Evolutionary conservation across 2,113 vertebrate species (phyloP).

Genomic region (Boulengeromyrus knoepffleri): DNA sequence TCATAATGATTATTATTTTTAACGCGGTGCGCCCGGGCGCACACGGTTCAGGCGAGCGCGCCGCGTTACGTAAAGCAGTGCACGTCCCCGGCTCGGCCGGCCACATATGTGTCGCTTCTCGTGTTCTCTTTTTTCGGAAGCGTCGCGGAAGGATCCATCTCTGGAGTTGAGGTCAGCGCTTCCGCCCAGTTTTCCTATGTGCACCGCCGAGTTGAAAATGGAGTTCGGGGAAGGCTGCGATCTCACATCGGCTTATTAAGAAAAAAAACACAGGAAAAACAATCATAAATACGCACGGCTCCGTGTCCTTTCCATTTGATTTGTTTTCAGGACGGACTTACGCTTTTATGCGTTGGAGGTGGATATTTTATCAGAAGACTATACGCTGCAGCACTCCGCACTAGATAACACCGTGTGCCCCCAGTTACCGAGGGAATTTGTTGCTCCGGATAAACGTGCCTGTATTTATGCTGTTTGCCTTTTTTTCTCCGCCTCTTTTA

Average conservation of each 20-base stretch:
- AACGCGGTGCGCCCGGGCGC: not conserved
- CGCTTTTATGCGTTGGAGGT: slow-evolving; percentile 35
- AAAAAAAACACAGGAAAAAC: not conserved
- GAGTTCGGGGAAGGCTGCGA: slow-evolving; percentile 69
- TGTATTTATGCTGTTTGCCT: slow-evolving; percentile 20
- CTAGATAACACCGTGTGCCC: slow-evolving; percentile 47
- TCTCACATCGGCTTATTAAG: slow-evolving; percentile 54
- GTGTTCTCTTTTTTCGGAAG: slow-evolving; percentile 39
- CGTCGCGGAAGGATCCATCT: slow-evolving; percentile 66
- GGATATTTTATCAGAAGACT: slow-evolving; percentile 52
- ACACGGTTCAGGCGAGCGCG: not conserved
- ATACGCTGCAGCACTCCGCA: slow-evolving; percentile 48
- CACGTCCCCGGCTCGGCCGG: not conserved
- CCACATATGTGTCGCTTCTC: not conserved
- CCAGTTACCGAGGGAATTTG: slow-evolving; percentile 60
- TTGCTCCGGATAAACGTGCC: slow-evolving; percentile 51
- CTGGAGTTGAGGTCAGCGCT: slow-evolving; percentile 67
- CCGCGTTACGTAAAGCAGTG: not conserved
- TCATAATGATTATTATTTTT: not conserved
- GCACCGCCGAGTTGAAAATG: slow-evolving; percentile 65
- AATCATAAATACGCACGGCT: not conserved
- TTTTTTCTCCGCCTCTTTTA: slow-evolving; percentile 11
- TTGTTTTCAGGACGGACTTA: not conserved
- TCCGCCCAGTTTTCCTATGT: slow-evolving; percentile 80
- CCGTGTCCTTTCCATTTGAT: slow-evolving; percentile 11